Evolutionary conservation across 2,888 invertebrate species (phyloP).

Genomic region (Cheilosia pagana): DNA sequence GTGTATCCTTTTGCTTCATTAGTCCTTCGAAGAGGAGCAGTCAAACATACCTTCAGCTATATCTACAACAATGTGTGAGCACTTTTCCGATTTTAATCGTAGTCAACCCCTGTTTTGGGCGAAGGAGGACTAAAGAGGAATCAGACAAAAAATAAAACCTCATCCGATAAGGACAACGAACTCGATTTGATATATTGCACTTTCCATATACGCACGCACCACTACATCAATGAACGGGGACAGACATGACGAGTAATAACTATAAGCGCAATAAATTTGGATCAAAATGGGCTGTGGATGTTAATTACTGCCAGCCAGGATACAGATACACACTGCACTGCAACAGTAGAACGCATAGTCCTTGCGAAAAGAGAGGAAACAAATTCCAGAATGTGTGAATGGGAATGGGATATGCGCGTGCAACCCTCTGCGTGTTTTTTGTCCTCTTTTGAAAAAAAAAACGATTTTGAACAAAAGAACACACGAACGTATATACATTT

Average conservation of each 20-base stretch:
- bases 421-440: constrained; percentile 30
- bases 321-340: neutral
- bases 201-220: constrained; percentile 22
- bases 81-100: constrained; percentile 9
- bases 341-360: neutral
- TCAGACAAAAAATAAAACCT: constrained; percentile 12
- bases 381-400: neutral
- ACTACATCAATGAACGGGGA: neutral
- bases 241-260: constrained; percentile 44
- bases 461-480: constrained; percentile 16
- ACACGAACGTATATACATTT: constrained; percentile 38
- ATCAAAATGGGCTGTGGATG: constrained; percentile 57
- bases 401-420: constrained; percentile 7
- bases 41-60: neutral
- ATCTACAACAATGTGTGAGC: neutral
- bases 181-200: constrained; percentile 38
- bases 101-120: constrained; percentile 9
- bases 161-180: constrained; percentile 55
- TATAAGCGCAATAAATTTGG: constrained; percentile 53
- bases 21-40: neutral
- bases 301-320: constrained; percentile 47
- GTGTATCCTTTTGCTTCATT: constrained; percentile 6
- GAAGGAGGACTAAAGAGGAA: constrained; percentile 24
- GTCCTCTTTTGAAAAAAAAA: neutral
- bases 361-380: constrained; percentile 30